Conservation (phyloP, 2,797 vertebrate species). For the Sparidentex hasta region DNA sequence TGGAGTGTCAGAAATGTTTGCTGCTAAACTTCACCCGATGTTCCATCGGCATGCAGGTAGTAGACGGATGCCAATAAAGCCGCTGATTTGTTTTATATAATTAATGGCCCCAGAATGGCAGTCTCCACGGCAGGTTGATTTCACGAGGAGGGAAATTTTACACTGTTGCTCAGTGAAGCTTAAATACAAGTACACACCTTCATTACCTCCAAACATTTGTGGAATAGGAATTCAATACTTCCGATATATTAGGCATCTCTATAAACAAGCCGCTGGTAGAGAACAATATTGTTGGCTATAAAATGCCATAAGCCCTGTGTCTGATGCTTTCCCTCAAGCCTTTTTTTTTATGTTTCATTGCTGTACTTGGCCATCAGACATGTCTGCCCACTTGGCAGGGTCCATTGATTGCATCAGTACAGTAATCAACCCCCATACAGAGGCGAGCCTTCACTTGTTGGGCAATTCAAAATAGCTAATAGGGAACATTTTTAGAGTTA, state of each 20-base stretch:
- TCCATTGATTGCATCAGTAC: constrained; percentile 53
- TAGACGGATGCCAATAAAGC: constrained; percentile 3
- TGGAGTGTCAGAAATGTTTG: too few species aligned
- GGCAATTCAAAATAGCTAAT: constrained; percentile 27
- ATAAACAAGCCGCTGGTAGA: background rate
- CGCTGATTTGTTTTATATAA: constrained; percentile 14
- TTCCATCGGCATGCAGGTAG: too few species aligned
- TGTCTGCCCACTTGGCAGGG: constrained; percentile 19
- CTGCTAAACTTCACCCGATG: too few species aligned
- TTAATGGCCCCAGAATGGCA: constrained; percentile 3
- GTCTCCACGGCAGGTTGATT: background rate
- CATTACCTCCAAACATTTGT: constrained; percentile 16
- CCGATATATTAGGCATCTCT: background rate
- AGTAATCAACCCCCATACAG: constrained; percentile 53
- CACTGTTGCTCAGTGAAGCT: constrained; percentile 14
- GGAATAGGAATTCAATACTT: constrained; percentile 6
- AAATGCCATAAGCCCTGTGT: background rate
- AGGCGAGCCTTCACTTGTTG: constrained; percentile 24
- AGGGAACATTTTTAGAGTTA: constrained; percentile 26
- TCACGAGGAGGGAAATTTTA: background rate
- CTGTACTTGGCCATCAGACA: constrained; percentile 34
- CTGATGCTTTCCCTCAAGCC: constrained; percentile 10
- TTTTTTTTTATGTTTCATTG: background rate
- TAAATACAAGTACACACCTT: background rate
- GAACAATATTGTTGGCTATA: background rate